phyloP scores from a whole-genome alignment of 2,888 invertebrate species.

The Sinodicranocentrus sp. region DNA sequence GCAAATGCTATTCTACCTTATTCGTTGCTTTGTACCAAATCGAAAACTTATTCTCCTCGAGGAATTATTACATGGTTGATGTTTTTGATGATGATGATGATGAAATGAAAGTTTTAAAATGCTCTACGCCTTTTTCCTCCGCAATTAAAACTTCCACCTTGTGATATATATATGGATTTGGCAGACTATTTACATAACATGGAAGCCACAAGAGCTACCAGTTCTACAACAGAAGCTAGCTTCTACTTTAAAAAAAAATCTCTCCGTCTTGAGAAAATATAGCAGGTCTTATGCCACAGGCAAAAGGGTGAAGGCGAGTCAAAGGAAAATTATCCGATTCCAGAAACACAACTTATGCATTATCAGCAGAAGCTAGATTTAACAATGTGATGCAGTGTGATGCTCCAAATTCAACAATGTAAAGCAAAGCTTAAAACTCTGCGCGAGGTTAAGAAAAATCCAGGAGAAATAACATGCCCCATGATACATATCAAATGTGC shows the following conservation, averaged over 20 bases:
- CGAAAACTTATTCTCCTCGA: neutral
- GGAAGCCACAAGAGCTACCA: constrained; percentile 25
- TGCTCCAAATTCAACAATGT: constrained; percentile 18
- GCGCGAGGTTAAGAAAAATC: neutral
- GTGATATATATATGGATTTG: constrained; percentile 19
- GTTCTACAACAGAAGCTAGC: constrained; percentile 1
- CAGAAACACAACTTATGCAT: constrained; percentile 24
- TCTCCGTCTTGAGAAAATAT: neutral
- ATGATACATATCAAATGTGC: constrained; percentile 22
- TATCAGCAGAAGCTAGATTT: neutral
- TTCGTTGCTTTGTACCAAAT: too few relatives aligned
- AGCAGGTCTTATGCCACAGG: constrained; percentile 23
- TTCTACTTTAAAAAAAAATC: constrained; percentile 13
- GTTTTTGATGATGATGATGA: constrained; percentile 14
- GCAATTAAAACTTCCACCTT: neutral
- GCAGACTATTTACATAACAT: constrained; percentile 23
- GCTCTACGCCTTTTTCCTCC: constrained; percentile 12
- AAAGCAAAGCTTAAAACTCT: neutral
- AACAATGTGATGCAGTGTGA: neutral
- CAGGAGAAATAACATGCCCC: neutral
- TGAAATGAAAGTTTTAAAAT: constrained; percentile 22
- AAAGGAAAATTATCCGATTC: constrained; percentile 29
- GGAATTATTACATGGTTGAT: constrained; percentile 11
- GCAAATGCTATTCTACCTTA: too few relatives aligned
- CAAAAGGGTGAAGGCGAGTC: constrained; percentile 38